These are phyloP conservation scores for Macrocentrus cingulum DNA, from an alignment of 1,140 invertebrate genomes.

Conservation along the genomic window DNA sequence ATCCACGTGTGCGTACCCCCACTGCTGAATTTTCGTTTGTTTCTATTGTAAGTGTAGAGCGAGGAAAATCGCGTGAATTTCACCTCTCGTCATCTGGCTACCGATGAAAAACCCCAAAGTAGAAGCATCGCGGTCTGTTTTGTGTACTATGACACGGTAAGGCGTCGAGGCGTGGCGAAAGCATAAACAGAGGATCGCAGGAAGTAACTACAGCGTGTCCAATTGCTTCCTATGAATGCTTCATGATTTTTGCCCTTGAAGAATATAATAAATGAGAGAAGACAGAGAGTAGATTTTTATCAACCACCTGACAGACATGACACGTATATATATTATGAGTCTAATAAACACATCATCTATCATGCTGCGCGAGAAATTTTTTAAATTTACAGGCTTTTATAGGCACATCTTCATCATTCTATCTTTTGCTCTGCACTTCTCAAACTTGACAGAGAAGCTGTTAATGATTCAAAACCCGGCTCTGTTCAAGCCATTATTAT, in stretches of 20 bases:
- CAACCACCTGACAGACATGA: too few species aligned
- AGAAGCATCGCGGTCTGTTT: background rate
- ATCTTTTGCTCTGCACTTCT: background rate
- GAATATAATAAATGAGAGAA: slow-evolving; percentile 1
- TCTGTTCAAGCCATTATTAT: slow-evolving; percentile 2
- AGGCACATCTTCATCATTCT: background rate
- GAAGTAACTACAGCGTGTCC: slow-evolving; percentile 26
- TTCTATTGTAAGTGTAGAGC: too few species aligned
- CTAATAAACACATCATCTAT: too few species aligned
- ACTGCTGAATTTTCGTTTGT: too few species aligned
- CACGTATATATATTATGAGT: too few species aligned
- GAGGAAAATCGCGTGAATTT: too few species aligned
- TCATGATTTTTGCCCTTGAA: slow-evolving; percentile 11
- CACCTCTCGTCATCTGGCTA: too few species aligned
- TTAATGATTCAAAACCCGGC: slow-evolving; percentile 25
- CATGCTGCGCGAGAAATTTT: too few species aligned
- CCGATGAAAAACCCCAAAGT: too few species aligned
- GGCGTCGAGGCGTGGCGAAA: slow-evolving; percentile 19
- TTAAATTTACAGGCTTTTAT: too few species aligned
- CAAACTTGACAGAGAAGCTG: background rate
- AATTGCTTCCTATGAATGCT: slow-evolving; percentile 25
- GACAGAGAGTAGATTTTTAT: too few species aligned
- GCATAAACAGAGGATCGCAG: slow-evolving; percentile 5
- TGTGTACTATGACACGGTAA: slow-evolving; percentile 18
- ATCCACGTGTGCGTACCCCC: too few species aligned